Conservation (phyloP, 2,888 invertebrate genomes). For the Xestia ashworthii region DNA sequence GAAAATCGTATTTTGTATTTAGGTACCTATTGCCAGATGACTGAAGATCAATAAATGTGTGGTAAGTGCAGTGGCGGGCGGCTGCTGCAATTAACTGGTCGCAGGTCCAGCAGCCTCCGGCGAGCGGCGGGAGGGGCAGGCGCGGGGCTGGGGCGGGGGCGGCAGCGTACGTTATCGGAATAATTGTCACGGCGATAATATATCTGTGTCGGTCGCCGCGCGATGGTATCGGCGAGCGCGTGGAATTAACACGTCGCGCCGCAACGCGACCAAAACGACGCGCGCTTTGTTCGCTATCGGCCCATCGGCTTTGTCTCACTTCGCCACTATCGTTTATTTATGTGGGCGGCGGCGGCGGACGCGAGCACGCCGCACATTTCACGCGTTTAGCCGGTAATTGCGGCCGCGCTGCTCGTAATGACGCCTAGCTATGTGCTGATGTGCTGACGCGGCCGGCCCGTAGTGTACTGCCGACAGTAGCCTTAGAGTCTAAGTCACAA, state of each 20-base stretch:
- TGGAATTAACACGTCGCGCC: constrained; percentile 75
- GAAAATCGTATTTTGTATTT: not conserved
- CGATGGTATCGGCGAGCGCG: constrained; percentile 64
- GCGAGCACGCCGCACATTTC: constrained; percentile 55
- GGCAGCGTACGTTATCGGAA: constrained; percentile 66
- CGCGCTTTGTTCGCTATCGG: constrained; percentile 72
- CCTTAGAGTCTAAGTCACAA: not conserved
- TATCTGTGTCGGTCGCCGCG: constrained; percentile 67
- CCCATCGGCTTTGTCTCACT: constrained; percentile 67
- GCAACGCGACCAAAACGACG: constrained; percentile 66
- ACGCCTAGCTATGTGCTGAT: constrained; percentile 32
- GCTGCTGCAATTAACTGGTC: constrained; percentile 14
- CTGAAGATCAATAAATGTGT: constrained; percentile 5
- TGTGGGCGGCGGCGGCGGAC: constrained; percentile 35
- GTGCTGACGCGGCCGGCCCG: constrained; percentile 19
- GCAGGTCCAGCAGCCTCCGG: constrained; percentile 16
- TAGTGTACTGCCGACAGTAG: too few species aligned
- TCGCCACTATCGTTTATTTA: constrained; percentile 67
- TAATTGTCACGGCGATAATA: constrained; percentile 75
- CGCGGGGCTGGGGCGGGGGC: not conserved
- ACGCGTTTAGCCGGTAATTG: constrained; percentile 63
- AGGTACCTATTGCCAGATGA: not conserved
- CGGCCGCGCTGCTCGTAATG: constrained; percentile 54
- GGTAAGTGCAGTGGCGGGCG: not conserved
- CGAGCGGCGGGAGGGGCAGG: not conserved